Base-by-base conservation (phyloP, 2,888 invertebrate genomes). In the Caenorhabditis sp. region DNA sequence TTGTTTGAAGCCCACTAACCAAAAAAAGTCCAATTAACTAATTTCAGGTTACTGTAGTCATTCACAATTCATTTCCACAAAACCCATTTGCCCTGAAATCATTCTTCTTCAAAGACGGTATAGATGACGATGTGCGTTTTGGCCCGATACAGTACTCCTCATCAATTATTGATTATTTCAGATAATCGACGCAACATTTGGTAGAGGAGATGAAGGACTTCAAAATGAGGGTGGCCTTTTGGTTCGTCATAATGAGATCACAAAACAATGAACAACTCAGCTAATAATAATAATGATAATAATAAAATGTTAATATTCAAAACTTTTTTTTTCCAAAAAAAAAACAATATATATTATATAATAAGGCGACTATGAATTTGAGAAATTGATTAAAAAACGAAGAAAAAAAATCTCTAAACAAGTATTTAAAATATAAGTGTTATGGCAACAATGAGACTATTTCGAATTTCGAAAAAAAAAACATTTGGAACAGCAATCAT, bases 31-130 rank as follows among this genome's bases (percentile, higher is more conserved):
- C 55, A 6, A 55, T 19, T 12, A 27, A 12, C 10, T 31, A 31
- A 31, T 59, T 70, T 36, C 53, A 78, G 78, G 86, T 86, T 24
- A 86, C 86, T 17, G 86, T 86, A 23, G 86, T 86, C 26, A 86
- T 86, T 63, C 86, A 86, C 68, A 87, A 87, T 71, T 81, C 82
- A n/a, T 79, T 83, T 37, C 86, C 86, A 6, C 84, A 85, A 54
- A 81, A 81, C 51, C 82, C 86, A 23, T 84, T 83, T 62, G 83
- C 85, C 4, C 67, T 86, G 60, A 83, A 82, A 59, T 78, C 76
- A 31, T 86, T 84, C 77, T 84, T 87, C 73, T 86, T 86, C 78
- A 79, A 83, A 51, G 84, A 87, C 37, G 86, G 86, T 17, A 82
- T 82, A 62, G 82, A 82, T 63, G 79, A 82, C 61, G 76, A 82